These are phyloP conservation scores for Polia nebulosa DNA, from an alignment of 2,888 invertebrate species.

Conservation along the genomic window DNA sequence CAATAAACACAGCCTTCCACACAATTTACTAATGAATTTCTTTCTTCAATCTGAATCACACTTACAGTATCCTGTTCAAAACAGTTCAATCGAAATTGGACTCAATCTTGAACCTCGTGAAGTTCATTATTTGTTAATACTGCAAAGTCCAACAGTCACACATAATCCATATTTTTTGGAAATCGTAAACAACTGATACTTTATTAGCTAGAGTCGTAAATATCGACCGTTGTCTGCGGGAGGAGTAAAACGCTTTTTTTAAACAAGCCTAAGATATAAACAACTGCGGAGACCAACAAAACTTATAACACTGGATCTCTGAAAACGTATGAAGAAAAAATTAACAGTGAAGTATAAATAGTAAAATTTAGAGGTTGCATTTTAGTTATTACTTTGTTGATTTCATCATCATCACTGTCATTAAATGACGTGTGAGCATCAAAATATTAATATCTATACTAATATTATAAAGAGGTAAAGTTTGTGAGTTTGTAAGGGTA, in stretches of 20 bases:
- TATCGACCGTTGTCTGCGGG: slow-evolving; percentile 61
- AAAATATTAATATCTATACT: too few species aligned
- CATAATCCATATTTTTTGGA: slow-evolving; percentile 56
- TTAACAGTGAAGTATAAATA: too few species aligned
- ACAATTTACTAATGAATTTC: slow-evolving; percentile 13
- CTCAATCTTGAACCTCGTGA: neutral
- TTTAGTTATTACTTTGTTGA: too few species aligned
- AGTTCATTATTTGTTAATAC: slow-evolving; percentile 3
- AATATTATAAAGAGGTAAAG: too few species aligned
- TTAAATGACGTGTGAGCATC: too few species aligned
- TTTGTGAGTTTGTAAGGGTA: too few species aligned
- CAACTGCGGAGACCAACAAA: slow-evolving; percentile 2
- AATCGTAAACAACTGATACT: slow-evolving; percentile 71
- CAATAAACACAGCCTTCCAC: neutral
- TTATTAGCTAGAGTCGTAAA: slow-evolving; percentile 72
- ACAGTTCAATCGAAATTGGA: neutral
- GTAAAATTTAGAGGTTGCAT: too few species aligned
- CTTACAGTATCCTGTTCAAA: neutral
- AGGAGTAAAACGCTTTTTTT: slow-evolving; percentile 37
- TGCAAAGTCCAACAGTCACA: slow-evolving; percentile 1
- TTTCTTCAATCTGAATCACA: slow-evolving; percentile 7
- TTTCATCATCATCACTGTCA: too few species aligned
- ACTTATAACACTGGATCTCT: too few species aligned
- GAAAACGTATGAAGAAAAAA: too few species aligned
- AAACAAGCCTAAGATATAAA: slow-evolving; percentile 34